Evolutionary conservation across 2,113 vertebrate genomes (phyloP).

Genomic region (Neolamprologus tretocephalus): DNA sequence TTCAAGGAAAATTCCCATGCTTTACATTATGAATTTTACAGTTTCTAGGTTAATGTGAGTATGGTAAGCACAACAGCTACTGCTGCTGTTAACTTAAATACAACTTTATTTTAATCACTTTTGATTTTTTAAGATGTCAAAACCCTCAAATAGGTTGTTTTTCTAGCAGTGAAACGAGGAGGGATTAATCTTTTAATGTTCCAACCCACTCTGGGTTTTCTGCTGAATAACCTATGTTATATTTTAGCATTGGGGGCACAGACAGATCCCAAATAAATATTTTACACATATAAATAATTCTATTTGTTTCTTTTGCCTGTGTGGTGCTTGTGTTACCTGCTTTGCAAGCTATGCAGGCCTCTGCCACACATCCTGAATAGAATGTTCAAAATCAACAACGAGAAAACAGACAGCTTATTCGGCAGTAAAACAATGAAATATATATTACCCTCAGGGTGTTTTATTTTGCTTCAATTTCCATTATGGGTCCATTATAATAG

Average conservation of each 20-base stretch:
- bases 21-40: neutral
- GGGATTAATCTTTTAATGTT: slow-evolving; percentile 20
- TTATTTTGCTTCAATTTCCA: slow-evolving; percentile 33
- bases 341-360: slow-evolving; percentile 43
- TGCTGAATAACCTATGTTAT: slow-evolving; percentile 34
- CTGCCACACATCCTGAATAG: slow-evolving; percentile 30
- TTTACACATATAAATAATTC: slow-evolving; percentile 70
- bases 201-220: neutral
- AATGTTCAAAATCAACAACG: slow-evolving; percentile 12
- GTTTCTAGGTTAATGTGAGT: neutral
- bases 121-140: neutral
- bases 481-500: slow-evolving; percentile 32
- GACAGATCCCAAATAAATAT: slow-evolving; percentile 61
- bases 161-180: neutral
- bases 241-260: slow-evolving; percentile 35
- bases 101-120: neutral
- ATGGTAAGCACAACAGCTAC: neutral
- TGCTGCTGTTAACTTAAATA: neutral
- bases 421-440: slow-evolving; percentile 14
- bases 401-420: slow-evolving; percentile 21
- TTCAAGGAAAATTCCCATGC: neutral
- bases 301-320: slow-evolving; percentile 39
- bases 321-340: slow-evolving; percentile 19
- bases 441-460: slow-evolving; percentile 11
- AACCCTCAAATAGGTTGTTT: neutral